Conservation (phyloP, 2,888 invertebrate species). For the Cheilosia pagana region DNA sequence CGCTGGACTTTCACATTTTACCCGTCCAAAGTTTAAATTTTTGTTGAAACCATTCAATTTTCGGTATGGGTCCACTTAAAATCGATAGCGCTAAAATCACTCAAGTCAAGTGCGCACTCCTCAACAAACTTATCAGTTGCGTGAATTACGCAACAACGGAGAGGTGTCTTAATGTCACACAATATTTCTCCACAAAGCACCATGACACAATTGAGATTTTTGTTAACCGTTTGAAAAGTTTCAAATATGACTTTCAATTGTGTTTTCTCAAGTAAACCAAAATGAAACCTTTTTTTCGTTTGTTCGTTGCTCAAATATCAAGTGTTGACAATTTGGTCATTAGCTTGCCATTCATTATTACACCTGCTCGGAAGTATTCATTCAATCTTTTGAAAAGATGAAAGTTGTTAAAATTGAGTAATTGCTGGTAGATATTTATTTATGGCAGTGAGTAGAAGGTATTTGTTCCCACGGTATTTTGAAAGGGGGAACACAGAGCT, state of each 20-base stretch:
- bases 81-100: slow-evolving; percentile 30
- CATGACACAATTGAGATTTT: slow-evolving; percentile 29
- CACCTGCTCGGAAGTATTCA: slow-evolving; percentile 6
- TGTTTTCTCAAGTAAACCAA: slow-evolving; percentile 32
- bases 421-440: slow-evolving; percentile 6
- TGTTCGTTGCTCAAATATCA: not conserved
- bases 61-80: not conserved
- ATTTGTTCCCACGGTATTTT: slow-evolving; percentile 38
- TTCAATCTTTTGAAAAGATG: not conserved
- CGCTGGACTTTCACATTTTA: no score
- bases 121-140: slow-evolving; percentile 16
- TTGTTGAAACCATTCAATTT: not conserved
- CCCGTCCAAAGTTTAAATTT: not conserved
- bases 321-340: slow-evolving; percentile 39
- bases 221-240: slow-evolving; percentile 28
- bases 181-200: slow-evolving; percentile 19
- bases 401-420: slow-evolving; percentile 31
- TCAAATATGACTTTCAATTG: slow-evolving; percentile 34
- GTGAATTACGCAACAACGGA: slow-evolving; percentile 14
- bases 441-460: not conserved
- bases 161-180: slow-evolving; percentile 32
- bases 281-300: slow-evolving; percentile 10
- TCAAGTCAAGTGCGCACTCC: slow-evolving; percentile 1
- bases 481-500: not conserved
- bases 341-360: slow-evolving; percentile 5